Evolutionary conservation across 2,113 vertebrate species (phyloP).

Genomic region (Mobula birostris): DNA sequence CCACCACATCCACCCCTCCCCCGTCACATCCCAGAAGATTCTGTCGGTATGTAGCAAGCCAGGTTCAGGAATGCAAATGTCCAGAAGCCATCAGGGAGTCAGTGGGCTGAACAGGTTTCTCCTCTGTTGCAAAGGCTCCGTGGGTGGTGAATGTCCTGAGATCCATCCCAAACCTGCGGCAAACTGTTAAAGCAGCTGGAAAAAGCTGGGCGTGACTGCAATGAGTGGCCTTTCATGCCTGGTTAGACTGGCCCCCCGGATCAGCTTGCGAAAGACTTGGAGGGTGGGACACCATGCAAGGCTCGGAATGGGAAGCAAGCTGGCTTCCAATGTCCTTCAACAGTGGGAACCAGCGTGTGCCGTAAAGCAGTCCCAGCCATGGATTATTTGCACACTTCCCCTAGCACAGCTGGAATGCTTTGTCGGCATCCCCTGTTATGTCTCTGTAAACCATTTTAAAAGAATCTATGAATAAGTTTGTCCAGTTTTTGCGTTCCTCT

Average conservation of each 20-base stretch:
- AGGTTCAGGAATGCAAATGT: background rate
- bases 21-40: background rate
- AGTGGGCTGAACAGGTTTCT: too few species aligned
- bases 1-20: background rate
- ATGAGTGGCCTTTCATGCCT: background rate
- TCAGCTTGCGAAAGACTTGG: background rate
- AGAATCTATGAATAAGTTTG: conserved; percentile 86
- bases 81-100: background rate
- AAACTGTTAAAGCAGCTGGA: background rate
- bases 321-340: background rate
- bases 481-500: conserved; percentile 83
- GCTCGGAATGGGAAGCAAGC: background rate
- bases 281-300: background rate
- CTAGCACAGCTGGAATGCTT: conserved; percentile 71
- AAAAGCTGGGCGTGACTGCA: background rate
- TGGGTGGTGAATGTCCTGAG: background rate
- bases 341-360: background rate
- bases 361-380: background rate
- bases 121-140: too few species aligned
- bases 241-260: background rate
- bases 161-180: background rate
- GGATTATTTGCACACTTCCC: conserved; percentile 25
- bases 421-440: conserved; percentile 80
- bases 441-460: conserved; percentile 92
- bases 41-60: background rate